Evolutionary conservation across 2,113 vertebrate species (phyloP).

Genomic region (Acrocephalus arundinaceus): DNA sequence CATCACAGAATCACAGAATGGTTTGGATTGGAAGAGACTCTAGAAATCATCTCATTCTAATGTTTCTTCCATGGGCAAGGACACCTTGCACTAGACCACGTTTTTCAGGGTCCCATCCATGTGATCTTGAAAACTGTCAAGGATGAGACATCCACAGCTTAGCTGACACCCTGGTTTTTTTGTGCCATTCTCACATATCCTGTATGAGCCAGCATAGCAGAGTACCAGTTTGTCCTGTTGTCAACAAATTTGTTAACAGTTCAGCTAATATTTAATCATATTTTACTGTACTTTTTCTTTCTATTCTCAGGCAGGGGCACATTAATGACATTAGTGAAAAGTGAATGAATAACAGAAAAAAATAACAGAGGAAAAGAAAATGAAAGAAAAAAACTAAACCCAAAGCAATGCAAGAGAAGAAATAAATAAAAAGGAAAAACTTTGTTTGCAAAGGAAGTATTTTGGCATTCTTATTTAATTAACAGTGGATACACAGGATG

Average conservation of each 20-base stretch:
- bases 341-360: background rate
- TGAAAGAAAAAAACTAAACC: background rate
- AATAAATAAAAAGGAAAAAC: background rate
- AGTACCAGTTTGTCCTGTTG: background rate
- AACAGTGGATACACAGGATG: constrained; percentile 60
- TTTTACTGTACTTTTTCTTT: background rate
- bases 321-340: background rate
- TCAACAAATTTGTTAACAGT: background rate
- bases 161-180: rapidly evolving
- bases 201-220: background rate
- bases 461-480: constrained; percentile 64
- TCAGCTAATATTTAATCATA: background rate
- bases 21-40: background rate
- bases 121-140: background rate
- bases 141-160: background rate
- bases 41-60: background rate
- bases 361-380: background rate
- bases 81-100: background rate
- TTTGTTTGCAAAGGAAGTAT: background rate
- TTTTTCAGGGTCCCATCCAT: background rate
- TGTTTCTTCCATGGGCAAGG: background rate
- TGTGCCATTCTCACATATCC: background rate
- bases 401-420: background rate
- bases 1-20: background rate
- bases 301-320: background rate